phyloP scores from a whole-genome alignment of 2,888 invertebrate genomes.

The Hemithea aestivaria region DNA sequence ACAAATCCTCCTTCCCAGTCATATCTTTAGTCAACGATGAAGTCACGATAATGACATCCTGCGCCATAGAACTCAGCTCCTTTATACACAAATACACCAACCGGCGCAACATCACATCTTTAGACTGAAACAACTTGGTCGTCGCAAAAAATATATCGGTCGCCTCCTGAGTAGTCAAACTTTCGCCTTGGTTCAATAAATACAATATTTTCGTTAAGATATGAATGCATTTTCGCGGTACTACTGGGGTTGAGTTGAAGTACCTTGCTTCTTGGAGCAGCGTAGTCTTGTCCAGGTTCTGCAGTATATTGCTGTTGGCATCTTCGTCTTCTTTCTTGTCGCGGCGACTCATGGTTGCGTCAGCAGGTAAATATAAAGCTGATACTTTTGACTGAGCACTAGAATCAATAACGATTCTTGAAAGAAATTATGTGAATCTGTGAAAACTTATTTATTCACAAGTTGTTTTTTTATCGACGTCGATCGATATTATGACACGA shows the following conservation, averaged over 20 bases:
- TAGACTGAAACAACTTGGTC: slow-evolving; percentile 98
- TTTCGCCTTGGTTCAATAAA: slow-evolving; percentile 96
- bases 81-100: slow-evolving; percentile 98
- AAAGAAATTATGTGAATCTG: no score
- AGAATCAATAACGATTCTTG: no score
- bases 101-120: slow-evolving; percentile 95
- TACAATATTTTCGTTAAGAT: slow-evolving; percentile 98
- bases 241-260: slow-evolving; percentile 98
- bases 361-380: no score
- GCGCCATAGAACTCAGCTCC: slow-evolving; percentile 94
- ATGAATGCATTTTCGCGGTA: slow-evolving; percentile 96
- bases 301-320: slow-evolving; percentile 92
- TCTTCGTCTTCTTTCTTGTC: slow-evolving; percentile 98
- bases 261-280: slow-evolving; percentile 98
- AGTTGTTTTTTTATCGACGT: no score
- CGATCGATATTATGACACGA: no score
- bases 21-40: slow-evolving; percentile 98
- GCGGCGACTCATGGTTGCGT: slow-evolving; percentile 51
- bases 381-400: no score
- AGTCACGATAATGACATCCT: slow-evolving; percentile 99
- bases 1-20: slow-evolving; percentile 95
- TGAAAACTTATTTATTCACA: no score
- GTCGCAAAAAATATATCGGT: slow-evolving; percentile 99
- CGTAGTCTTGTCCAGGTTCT: slow-evolving; percentile 96
- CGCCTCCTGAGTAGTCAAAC: slow-evolving; percentile 94